Base-by-base conservation (phyloP, 2,797 vertebrate species). In the Melanotaenia maccullochi region DNA sequence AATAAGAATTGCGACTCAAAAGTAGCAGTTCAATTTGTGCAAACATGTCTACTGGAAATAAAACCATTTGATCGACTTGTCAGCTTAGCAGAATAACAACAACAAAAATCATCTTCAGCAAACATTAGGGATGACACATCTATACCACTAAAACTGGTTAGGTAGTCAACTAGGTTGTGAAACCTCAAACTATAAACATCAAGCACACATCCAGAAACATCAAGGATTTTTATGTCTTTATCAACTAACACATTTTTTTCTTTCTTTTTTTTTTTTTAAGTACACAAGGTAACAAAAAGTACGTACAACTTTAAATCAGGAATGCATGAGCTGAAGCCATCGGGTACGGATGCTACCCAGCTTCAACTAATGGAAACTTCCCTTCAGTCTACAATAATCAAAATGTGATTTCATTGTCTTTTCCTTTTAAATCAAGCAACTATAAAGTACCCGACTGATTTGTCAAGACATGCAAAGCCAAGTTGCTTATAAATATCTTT, bases 21-120 rank as follows among this genome's bases (percentile, higher is more conserved):
- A 60, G 87, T 90, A 86, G 85, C 88, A 87, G 84, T 91, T 91
- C 79, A 68, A 84, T 87, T 87, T 90, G 91, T 93, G 91, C 92
- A 93, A 93, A 93, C 85, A 75, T 77, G 73, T 84, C 88, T 91
- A 90, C 80, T 55, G 84, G 80, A 87, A 88, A 86, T 82, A 81
- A 86, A 89, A 80, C 81, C 81, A 88, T 86, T 7, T 65, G 59
- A 88, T 88, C 64, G 84, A 79, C 79, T 82, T 84, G 86, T 89
- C 91, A 89, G 83, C 76, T 81, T 81, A 74, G 81, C 62, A 84
- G 68, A 86, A 74, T 58, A 70, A 83, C 74, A 67, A 32, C 6
- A 33, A 33, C 3, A 33, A 33, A 83, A 30, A 30, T 30, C 62
- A 59, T 73, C 54, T 73, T 81, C 25, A 59, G 59, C 42, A 59